Conservation (phyloP, 2,888 invertebrate genomes). For the Alviniconcha strummeri region DNA sequence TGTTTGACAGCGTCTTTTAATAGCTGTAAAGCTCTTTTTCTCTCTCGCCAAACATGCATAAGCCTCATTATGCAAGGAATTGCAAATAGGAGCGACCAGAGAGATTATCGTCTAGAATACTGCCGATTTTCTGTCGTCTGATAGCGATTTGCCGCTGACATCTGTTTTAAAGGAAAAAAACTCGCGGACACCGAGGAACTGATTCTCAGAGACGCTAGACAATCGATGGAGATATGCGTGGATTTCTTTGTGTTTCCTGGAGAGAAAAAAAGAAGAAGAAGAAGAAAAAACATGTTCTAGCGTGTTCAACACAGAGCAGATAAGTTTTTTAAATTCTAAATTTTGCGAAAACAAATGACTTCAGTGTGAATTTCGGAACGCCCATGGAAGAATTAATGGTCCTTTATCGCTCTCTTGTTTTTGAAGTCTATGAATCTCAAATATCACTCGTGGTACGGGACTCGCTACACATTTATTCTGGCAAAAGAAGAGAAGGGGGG, state of each 20-base stretch:
- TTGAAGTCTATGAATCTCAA: no score
- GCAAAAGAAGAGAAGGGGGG: no score
- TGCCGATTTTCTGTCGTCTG: slow-evolving; percentile 16
- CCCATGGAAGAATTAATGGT: no score
- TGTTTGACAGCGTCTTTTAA: no score
- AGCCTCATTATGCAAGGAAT: neutral
- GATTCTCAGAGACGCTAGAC: no score
- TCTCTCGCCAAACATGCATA: neutral
- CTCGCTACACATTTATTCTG: no score
- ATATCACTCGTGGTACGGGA: no score
- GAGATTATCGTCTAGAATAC: neutral
- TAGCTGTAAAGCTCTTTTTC: no score
- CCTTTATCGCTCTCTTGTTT: no score
- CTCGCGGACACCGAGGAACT: no score
- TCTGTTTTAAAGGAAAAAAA: neutral
- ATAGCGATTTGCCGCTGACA: neutral
- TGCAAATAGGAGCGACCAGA: slow-evolving; percentile 10
- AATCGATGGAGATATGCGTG: neutral
- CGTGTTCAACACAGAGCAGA: neutral
- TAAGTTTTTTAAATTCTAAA: neutral
- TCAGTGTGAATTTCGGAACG: no score
- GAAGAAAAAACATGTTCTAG: neutral
- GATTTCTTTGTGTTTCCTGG: neutral
- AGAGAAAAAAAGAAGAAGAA: neutral
- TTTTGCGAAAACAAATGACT: no score